These are phyloP conservation scores for Eremophila alpestris DNA, from an alignment of 2,797 vertebrate species.

Conservation along the genomic window DNA sequence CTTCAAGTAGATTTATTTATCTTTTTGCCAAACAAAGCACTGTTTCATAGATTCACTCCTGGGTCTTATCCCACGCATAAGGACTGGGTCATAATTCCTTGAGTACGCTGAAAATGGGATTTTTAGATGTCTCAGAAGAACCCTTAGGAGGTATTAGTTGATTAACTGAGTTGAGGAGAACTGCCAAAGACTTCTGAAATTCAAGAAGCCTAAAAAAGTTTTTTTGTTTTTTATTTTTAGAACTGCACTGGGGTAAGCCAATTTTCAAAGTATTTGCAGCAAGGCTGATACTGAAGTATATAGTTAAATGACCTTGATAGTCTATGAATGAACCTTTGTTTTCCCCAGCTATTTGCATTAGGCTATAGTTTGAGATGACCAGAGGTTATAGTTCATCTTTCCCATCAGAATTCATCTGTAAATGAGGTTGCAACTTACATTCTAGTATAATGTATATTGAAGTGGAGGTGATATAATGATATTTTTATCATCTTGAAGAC, in stretches of 20 bases:
- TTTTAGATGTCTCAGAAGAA: constrained; percentile 51
- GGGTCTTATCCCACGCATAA: neutral
- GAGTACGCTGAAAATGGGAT: neutral
- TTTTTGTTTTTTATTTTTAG: neutral
- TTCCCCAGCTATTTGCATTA: neutral
- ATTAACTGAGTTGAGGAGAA: constrained; percentile 56
- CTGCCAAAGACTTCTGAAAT: constrained; percentile 40
- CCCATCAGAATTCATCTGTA: neutral
- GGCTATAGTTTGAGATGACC: neutral
- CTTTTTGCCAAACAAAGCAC: constrained; percentile 14
- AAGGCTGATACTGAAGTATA: neutral
- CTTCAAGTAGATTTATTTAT: neutral
- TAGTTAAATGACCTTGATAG: neutral
- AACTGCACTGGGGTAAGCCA: neutral
- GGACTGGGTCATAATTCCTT: neutral
- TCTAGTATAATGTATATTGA: neutral
- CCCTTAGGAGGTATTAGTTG: constrained; percentile 52
- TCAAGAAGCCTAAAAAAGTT: constrained; percentile 4
- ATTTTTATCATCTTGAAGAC: neutral
- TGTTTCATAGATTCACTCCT: constrained; percentile 6
- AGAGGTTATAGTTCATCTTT: neutral
- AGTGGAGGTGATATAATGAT: neutral
- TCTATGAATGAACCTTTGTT: constrained; percentile 21
- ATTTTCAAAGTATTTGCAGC: neutral
- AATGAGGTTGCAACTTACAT: neutral